Base-by-base conservation (phyloP, 2,113 vertebrate species). In the Tetrax tetrax region DNA sequence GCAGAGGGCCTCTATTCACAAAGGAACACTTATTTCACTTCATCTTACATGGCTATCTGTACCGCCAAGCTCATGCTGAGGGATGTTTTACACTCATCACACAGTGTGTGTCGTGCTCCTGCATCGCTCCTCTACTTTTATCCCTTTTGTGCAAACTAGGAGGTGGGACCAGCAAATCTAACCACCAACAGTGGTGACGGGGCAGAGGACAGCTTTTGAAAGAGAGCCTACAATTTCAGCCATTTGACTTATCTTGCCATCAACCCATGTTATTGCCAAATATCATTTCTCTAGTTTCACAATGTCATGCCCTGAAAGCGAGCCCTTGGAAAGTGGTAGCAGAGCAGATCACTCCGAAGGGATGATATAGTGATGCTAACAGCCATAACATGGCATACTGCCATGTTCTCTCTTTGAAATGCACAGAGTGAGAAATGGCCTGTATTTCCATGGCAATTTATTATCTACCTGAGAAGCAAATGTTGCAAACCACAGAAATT, bases 11-110 rank as follows among this genome's bases (percentile, higher is more conserved):
- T 66, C 84, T 88, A 47, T 87, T 96, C 97, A 97, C 96, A 97
- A 96, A 97, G 84, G 63, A 94, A 61, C 70, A 83, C 72, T 97
- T 96, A 95, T 95, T 97, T 96, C 76, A 82, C 89, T 95, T 81
- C 91, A 87, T 93, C 70, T 96, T 92, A 61, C 65, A 87, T 13
- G 41, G 22, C 51, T 96, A 96, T 97, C 94, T 93, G 76, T 84
- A 43, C 90, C 3, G 3, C 90, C 88, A 92, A 66, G 79, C 63
- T 94, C 93, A 61, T 0, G 4, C 86, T 84, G 86, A 76, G 74
- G 65, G 81, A 76, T 84, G 80, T 91, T 95, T 94, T 81, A 87
- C 63, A 92, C 92, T 69, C 79, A 94, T 68, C 71, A 94, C 63
- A 92, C 83, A 79, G 86, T 59, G 57, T 37, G 43, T 14, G 2